Evolutionary conservation across 2,113 vertebrate genomes (phyloP).

Genomic region (Megaceryle torquata): DNA sequence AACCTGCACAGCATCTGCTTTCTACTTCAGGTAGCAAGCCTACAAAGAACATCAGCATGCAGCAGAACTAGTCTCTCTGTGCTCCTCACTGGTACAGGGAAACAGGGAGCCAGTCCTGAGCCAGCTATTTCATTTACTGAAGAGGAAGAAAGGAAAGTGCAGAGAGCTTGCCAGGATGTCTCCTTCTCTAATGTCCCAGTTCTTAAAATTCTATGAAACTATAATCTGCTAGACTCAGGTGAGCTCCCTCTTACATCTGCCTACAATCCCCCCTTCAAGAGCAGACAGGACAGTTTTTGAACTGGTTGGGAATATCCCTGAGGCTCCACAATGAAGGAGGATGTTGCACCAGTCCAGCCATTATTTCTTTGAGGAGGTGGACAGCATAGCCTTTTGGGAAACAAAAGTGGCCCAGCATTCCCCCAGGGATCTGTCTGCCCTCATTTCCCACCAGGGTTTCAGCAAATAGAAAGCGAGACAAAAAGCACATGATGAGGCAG

Average conservation of each 20-base stretch:
- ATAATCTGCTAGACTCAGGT: neutral
- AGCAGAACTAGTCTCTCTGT: neutral
- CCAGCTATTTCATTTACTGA: slow-evolving; percentile 2
- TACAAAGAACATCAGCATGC: slow-evolving; percentile 4
- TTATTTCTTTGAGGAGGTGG: neutral
- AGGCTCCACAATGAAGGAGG: neutral
- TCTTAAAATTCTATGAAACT: neutral
- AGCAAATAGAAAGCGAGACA: neutral
- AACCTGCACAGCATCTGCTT: neutral
- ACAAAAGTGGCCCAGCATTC: neutral
- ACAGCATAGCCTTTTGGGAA: neutral
- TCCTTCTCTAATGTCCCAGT: neutral
- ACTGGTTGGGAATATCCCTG: neutral
- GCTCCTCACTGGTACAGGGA: neutral
- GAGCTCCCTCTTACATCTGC: neutral
- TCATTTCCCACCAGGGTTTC: neutral
- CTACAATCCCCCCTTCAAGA: neutral
- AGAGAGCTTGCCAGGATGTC: neutral
- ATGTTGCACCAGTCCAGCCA: neutral
- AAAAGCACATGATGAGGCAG: neutral
- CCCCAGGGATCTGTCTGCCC: neutral
- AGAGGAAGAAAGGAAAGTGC: neutral
- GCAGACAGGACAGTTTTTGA: neutral
- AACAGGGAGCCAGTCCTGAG: neutral
- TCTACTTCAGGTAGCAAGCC: neutral